Evolutionary conservation across 2,888 invertebrate species (phyloP).

Genomic region (Eristalis arbustorum): DNA sequence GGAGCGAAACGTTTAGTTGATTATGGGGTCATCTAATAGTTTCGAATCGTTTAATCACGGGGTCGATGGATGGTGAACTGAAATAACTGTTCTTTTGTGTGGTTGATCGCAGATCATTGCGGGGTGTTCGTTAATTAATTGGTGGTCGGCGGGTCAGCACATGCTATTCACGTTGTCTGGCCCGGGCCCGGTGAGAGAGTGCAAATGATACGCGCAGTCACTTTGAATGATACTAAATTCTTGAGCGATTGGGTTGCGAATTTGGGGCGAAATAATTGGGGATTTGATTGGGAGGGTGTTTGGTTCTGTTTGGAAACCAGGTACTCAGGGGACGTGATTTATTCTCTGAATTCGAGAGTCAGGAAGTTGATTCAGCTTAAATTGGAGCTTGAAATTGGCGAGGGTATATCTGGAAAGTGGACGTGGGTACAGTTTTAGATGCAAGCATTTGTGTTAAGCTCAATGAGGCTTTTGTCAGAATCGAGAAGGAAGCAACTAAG

Average conservation of each 20-base stretch:
- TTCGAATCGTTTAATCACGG: slow-evolving; percentile 66
- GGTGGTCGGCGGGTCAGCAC: slow-evolving; percentile 29
- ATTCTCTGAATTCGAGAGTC: no score
- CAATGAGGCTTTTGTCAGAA: no score
- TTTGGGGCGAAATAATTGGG: neutral
- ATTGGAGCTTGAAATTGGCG: no score
- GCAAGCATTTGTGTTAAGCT: no score
- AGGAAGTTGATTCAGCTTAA: no score
- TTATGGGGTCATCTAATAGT: slow-evolving; percentile 69
- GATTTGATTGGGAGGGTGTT: neutral
- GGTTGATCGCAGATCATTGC: slow-evolving; percentile 39
- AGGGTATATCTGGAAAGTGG: no score
- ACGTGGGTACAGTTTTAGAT: no score
- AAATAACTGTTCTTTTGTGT: slow-evolving; percentile 64
- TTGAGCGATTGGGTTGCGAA: neutral
- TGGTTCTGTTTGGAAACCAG: no score
- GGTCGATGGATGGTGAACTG: slow-evolving; percentile 51
- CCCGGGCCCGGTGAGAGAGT: neutral
- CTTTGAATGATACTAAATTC: neutral
- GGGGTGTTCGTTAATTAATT: slow-evolving; percentile 47
- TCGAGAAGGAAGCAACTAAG: no score
- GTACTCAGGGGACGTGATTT: no score
- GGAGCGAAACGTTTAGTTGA: slow-evolving; percentile 71
- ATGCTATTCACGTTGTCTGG: slow-evolving; percentile 22
- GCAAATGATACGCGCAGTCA: neutral